Percentiles rank a stretch among this genome's conserved stretches.
Conservation (phyloP, 2,113 vertebrate species). For the Dermatemys mawii region DNA sequence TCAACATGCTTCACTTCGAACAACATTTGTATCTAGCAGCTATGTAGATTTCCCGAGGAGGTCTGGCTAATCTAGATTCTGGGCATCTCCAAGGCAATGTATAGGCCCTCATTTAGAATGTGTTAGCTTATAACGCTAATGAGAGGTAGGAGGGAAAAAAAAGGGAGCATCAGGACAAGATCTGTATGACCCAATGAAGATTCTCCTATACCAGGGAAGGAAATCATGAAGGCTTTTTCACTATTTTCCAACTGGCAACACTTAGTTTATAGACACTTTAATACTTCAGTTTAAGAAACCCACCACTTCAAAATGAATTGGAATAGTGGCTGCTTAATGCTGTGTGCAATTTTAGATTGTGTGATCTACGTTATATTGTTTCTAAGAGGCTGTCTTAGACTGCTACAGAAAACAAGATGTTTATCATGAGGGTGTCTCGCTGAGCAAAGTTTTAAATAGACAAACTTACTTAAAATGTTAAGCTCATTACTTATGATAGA, state of each 20-base stretch:
- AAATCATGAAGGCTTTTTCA: neutral
- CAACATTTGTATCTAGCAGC: neutral
- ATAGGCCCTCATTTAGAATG: neutral
- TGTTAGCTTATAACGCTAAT: neutral
- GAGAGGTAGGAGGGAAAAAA: too few relatives aligned
- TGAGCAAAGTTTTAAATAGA: neutral
- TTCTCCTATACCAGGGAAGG: neutral
- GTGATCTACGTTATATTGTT: neutral
- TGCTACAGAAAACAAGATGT: neutral
- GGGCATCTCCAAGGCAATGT: accelerated
- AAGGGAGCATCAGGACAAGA: neutral
- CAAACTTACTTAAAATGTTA: neutral
- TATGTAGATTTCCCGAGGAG: neutral
- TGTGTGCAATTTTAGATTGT: neutral
- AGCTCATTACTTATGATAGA: neutral
- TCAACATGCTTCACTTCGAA: neutral
- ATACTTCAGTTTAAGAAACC: neutral
- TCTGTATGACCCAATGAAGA: neutral
- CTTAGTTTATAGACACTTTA: neutral
- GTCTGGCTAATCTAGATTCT: neutral
- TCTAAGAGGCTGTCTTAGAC: neutral
- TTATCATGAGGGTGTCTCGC: neutral
- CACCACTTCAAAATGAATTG: neutral
- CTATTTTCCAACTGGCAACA: neutral
- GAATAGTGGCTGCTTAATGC: neutral